Evolutionary conservation across 2,797 vertebrate genomes (phyloP).

Genomic region (Macropus fuliginosus): DNA sequence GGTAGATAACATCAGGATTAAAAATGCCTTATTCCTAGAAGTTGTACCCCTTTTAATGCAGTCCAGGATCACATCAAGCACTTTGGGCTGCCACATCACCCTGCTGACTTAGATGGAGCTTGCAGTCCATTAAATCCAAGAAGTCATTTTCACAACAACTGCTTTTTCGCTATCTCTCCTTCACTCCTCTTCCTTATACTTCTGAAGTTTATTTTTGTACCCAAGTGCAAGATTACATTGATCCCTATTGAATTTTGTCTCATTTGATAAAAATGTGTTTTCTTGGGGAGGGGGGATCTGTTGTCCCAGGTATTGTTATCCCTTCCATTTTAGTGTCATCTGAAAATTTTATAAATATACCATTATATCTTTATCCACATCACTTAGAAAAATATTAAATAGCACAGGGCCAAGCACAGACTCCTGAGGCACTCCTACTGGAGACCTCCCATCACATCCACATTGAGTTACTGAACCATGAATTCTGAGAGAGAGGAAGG

Average conservation of each 20-base stretch:
- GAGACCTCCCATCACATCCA: background rate
- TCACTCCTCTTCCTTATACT: background rate
- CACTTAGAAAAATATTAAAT: background rate
- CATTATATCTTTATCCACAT: background rate
- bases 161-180: background rate
- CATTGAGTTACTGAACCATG: background rate
- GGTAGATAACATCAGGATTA: background rate
- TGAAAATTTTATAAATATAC: background rate
- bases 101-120: background rate
- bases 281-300: background rate
- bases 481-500: background rate
- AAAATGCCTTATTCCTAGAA: background rate
- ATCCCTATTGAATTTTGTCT: background rate
- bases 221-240: background rate
- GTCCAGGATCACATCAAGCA: background rate
- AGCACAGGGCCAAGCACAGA: background rate
- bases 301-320: background rate
- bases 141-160: background rate
- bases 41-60: background rate
- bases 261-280: background rate
- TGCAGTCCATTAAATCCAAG: background rate
- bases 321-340: background rate
- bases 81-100: background rate
- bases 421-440: background rate
- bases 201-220: background rate